A percentile compares a stretch with the other conserved stretches of the same genome.
phyloP scores from a whole-genome alignment of 2,113 vertebrate species.

The Asarcornis scutulata region DNA sequence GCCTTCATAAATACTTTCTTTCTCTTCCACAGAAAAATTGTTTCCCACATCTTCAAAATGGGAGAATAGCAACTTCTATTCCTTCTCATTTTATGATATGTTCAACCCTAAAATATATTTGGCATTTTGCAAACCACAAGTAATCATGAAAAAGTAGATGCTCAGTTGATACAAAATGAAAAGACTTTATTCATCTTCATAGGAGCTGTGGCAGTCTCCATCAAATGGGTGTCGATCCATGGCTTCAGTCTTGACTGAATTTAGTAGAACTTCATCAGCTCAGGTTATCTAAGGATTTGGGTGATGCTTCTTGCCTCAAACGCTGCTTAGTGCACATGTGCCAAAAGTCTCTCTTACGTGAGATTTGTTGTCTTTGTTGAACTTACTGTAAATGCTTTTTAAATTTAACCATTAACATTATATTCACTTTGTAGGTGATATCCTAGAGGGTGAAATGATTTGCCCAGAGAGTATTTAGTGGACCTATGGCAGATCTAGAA shows the following conservation, averaged over 20 bases:
- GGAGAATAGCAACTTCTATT: background rate
- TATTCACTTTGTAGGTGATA: background rate
- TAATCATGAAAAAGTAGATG: background rate
- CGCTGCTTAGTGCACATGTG: background rate
- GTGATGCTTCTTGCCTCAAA: background rate
- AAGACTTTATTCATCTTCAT: background rate
- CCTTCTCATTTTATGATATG: background rate
- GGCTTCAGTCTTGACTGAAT: background rate
- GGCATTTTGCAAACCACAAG: background rate
- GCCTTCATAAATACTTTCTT: background rate
- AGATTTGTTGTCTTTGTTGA: background rate
- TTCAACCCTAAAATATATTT: background rate
- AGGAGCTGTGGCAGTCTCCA: background rate
- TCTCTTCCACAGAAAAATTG: background rate
- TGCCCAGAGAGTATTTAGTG: background rate
- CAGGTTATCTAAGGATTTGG: background rate
- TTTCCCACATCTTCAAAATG: background rate
- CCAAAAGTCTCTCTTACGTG: background rate
- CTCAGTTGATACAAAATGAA: background rate
- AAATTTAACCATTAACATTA: background rate
- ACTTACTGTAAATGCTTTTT: background rate
- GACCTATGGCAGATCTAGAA: background rate
- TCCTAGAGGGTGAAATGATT: background rate
- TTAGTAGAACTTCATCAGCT: background rate
- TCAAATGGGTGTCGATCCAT: background rate